Base-by-base conservation (phyloP, 2,888 invertebrate genomes). In the Meliscaeva auricollis region DNA sequence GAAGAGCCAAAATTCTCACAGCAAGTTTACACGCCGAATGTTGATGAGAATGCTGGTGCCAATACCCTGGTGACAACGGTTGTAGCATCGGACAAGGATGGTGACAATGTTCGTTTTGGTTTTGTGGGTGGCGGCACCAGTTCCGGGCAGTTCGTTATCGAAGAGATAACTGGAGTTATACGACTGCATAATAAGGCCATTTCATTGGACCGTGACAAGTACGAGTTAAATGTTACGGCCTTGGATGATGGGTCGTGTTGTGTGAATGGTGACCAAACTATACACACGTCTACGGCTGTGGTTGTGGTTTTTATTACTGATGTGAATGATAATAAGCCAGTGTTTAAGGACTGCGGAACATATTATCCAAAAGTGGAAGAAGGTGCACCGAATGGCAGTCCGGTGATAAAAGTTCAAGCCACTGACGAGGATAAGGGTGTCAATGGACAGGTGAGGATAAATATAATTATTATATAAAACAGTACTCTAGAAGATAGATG, bases 211-310 rank as follows among this genome's bases (percentile, higher is more conserved):
- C 94, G 97, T 87, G 98, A 98, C 91, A 98, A 98, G 91, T 99
- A 99, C 91, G 98, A 98, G 91, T 92, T 99, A 77, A 99, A 99
- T 91, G 98, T 99, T 8, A 98, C 98, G 0, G 99, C 99, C 2
- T 95, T 97, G 93, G 99, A 99, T 91, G 99, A 99, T 91, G 99
- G 99, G 0, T 96, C 97, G 1, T 99, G 99, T 91, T 99, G 99
- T 91, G 96, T 96, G 13, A 96, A 97, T 87, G 97, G 97, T 3
- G 96, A 96, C 88, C 94, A 95, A 1, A 97, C 96, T 0, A 96
- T 97, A 88, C 98, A 98, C 90, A 98, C 98, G 0, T 98, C 97
- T 60, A 98, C 98, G 0, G 98, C 98, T 7, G 97, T 98, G 1
- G 98, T 99, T 0, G 97, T 98, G 0, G 98, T 99, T 0, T 98